These are phyloP conservation scores for Eumeta japonica DNA, from an alignment of 1,140 invertebrate genomes.

Conservation along the genomic window DNA sequence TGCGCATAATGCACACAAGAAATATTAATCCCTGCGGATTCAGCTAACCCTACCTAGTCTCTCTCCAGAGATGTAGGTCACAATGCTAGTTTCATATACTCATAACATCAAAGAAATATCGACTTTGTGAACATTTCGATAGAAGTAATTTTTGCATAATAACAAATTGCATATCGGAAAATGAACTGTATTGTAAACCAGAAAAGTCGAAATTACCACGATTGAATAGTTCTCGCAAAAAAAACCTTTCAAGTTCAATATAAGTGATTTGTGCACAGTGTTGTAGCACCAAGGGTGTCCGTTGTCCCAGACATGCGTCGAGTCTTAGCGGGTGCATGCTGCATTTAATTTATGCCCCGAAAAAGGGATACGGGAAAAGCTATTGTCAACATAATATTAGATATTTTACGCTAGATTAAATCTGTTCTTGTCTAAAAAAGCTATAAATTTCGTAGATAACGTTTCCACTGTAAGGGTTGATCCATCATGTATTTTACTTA, in stretches of 20 bases:
- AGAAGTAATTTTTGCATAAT: too few species aligned
- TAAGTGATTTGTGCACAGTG: constrained; percentile 38
- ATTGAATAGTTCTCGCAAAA: constrained; percentile 7
- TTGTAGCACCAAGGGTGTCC: constrained; percentile 34
- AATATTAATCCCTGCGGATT: constrained; percentile 50
- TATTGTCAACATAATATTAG: constrained; percentile 47
- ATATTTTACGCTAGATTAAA: constrained; percentile 44
- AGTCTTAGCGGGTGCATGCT: constrained; percentile 24
- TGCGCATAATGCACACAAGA: constrained; percentile 54
- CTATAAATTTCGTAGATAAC: constrained; percentile 29
- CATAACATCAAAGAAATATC: too few species aligned
- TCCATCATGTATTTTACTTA: too few species aligned
- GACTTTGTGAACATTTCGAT: too few species aligned
- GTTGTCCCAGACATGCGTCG: constrained; percentile 37
- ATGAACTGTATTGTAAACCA: too few species aligned
- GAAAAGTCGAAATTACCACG: constrained; percentile 18
- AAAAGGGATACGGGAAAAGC: constrained; percentile 42
- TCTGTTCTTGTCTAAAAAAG: constrained; percentile 23
- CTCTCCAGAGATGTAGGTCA: constrained; percentile 55
- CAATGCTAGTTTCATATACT: constrained; percentile 35
- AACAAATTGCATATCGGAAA: too few species aligned
- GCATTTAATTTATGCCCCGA: constrained; percentile 40
- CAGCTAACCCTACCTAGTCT: constrained; percentile 39
- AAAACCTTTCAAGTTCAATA: constrained; percentile 22
- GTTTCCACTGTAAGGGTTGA: constrained; percentile 15